Evolutionary conservation across 2,797 vertebrate species (phyloP), one percentile per base, ranked within the genome.

Genomic region (Acanthurus tractus): DNA sequence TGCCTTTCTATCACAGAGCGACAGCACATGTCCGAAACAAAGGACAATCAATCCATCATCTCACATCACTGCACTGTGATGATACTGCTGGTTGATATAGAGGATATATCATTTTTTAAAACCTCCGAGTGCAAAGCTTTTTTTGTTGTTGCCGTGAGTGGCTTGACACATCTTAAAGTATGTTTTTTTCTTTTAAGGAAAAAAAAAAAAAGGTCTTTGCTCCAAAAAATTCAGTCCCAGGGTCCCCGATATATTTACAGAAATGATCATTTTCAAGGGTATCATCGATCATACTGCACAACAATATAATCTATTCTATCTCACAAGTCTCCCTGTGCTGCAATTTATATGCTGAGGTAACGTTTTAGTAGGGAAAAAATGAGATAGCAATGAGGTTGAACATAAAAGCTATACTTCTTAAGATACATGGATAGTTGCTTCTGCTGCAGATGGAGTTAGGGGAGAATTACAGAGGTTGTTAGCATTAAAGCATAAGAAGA

Each of bases 21-120:
- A 89, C 92, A 87, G 77, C 57, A 73, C 68, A 57, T 64, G 86
- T 90, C 89, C 83, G 45, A 87, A 83, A 82, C 79, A 57, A 68
- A 84, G 78, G 82, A 81, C 82, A 38, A 86, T 87, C 85, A 81
- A 92, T 91, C 89, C 86, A 91, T 94, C 91, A 91, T 88, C 81
- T 77, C 82, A 71, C 83, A 78, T 87, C 81, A 76, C 65, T 61
- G 85, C 70, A 42, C 64, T 75, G 38, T 63, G 71, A 86, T 81
- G 83, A 89, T 83, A 73, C 73, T 38, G 74, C 79, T 80, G 86
- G n/a, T 76, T 57, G 85, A 86, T 73, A 81, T 67, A 79, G 76
- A 71, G 81, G 73, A 90, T 79, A 73, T 53, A 85, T 89, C 75
- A 79, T 76, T 85, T 88, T 34, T 75, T 82, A 77, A 83, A 82